Evolutionary conservation across 2,888 invertebrate genomes (phyloP), one percentile per base, ranked within the genome.

Genomic region (Xanthorhoe designata): DNA sequence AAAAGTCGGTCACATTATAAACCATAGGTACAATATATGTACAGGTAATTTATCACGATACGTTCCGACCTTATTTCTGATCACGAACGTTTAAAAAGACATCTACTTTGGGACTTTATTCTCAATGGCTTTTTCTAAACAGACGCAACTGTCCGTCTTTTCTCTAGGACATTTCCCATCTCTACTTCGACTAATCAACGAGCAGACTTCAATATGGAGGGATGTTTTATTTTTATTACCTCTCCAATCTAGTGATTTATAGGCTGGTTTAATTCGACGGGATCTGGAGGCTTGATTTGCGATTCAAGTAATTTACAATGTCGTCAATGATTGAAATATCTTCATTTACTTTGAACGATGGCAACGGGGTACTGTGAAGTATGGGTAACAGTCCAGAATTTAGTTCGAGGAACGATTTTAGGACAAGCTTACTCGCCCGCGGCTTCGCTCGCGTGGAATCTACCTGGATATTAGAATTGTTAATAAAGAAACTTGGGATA

Each of bases 191-290:
- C 72, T 78, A 79, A 82, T 80, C 77, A 79, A 72, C 71, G 70
- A 68, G 63, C 68, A 69, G 71, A 65, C 68, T 72, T 69, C 63
- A 66, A 73, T 70, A 72, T 59, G 32, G 64, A 50, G 52, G 67
- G 69, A 68, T 70, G 67, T 70, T 74, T 75, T 75, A 73, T 75
- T 77, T 76, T 80, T 75, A 73, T 73, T 78, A 75, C 73, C 74
- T 73, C 78, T 78, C 76, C 73, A 73, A 79, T 77, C 64, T 66
- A 71, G 75, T 76, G 81, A 82, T 82, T 82, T 80, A 78, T 76
- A 68, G 57, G 50, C 64, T 68, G 64, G 68, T 64, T 71, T 72
- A 70, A 74, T 75, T 68, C 67, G 57, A 70, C 63, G 63, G 53
- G 68, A 69, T 65, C 67, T 38, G 55, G 65, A 64, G 68, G 58